phyloP scores from a whole-genome alignment of 2,888 invertebrate genomes.

The Noctua comes region DNA sequence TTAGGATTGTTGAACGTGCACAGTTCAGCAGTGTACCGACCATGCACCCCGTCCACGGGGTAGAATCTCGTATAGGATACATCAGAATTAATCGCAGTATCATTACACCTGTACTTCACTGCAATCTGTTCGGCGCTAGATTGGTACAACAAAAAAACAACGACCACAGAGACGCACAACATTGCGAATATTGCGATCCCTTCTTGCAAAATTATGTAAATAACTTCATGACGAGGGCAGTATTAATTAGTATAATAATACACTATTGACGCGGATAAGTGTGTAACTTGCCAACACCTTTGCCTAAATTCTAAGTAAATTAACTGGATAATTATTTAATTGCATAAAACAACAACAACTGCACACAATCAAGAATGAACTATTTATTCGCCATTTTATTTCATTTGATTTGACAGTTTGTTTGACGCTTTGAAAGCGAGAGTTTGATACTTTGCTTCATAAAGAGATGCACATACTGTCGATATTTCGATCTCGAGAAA shows the following conservation, averaged over 20 bases:
- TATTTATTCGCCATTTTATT: slow-evolving; percentile 5
- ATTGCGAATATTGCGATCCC: slow-evolving; percentile 67
- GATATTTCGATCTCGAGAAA: not conserved
- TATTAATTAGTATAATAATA: not conserved
- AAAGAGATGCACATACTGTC: not conserved
- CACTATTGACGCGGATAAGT: no score
- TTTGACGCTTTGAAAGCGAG: not conserved
- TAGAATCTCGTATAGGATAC: slow-evolving; percentile 58
- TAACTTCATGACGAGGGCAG: slow-evolving; percentile 58
- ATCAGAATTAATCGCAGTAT: slow-evolving; percentile 36
- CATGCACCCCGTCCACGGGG: slow-evolving; percentile 69
- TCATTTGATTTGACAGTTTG: not conserved
- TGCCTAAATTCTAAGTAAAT: not conserved
- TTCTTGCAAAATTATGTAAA: slow-evolving; percentile 66
- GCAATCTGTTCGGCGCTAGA: slow-evolving; percentile 44
- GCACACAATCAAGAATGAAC: not conserved
- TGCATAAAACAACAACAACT: not conserved
- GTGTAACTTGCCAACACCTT: not conserved
- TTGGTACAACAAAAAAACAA: slow-evolving; percentile 65
- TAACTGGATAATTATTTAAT: not conserved
- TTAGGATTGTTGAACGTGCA: slow-evolving; percentile 68
- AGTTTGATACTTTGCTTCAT: not conserved
- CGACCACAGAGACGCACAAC: slow-evolving; percentile 64
- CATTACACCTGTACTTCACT: slow-evolving; percentile 68
- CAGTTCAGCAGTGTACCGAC: slow-evolving; percentile 76